Evolutionary conservation across 1,140 invertebrate genomes (phyloP).

Genomic region (Drosophila rufa): DNA sequence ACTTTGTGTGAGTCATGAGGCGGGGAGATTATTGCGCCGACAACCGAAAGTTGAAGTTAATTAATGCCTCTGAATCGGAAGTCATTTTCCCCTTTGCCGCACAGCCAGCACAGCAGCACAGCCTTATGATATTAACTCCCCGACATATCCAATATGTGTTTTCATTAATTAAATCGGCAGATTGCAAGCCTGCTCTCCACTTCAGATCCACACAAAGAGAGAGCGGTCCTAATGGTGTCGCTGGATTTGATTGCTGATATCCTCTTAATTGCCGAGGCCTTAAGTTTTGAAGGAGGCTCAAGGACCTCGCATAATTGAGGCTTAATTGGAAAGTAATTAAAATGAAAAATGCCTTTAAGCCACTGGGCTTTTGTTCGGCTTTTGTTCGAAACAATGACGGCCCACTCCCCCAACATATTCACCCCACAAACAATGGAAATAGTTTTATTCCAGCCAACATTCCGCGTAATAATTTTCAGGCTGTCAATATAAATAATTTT

Average conservation of each 20-base stretch:
- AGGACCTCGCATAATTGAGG: constrained; percentile 58
- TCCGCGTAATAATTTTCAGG: constrained; percentile 3
- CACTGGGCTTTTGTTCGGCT: constrained; percentile 39
- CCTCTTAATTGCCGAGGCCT: constrained; percentile 14
- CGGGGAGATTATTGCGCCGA: constrained; percentile 16
- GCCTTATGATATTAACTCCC: constrained; percentile 11
- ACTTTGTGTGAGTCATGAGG: neutral
- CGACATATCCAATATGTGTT: constrained; percentile 5
- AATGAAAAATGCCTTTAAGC: constrained; percentile 65
- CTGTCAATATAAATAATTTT: constrained; percentile 33
- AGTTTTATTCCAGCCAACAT: constrained; percentile 5
- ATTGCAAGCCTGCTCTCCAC: constrained; percentile 19
- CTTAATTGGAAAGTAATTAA: constrained; percentile 80
- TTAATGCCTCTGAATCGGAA: constrained; percentile 31
- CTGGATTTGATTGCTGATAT: constrained; percentile 30
- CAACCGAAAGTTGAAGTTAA: constrained; percentile 35
- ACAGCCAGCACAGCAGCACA: no score
- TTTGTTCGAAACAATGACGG: constrained; percentile 3
- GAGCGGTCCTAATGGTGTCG: constrained; percentile 13
- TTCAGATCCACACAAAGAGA: constrained; percentile 1
- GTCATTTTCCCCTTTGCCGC: constrained; percentile 10
- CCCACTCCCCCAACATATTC: neutral
- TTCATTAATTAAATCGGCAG: constrained; percentile 47
- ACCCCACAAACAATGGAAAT: constrained; percentile 33
- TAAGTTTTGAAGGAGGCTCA: constrained; percentile 5